phyloP scores from a whole-genome alignment of 2,888 invertebrate genomes.

The Melieria omissa region DNA sequence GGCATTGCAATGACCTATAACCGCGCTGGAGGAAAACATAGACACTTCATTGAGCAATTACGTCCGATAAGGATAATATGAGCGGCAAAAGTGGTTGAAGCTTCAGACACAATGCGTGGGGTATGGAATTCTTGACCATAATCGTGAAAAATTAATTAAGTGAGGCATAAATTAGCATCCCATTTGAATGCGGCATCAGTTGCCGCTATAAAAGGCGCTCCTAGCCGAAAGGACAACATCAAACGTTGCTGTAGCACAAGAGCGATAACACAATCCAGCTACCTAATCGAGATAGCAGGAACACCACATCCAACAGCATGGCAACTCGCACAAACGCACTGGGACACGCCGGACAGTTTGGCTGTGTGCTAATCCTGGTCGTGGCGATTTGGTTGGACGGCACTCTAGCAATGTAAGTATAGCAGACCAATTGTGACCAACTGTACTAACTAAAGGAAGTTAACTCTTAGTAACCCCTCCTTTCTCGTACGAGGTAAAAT shows the following conservation, averaged over 20 bases:
- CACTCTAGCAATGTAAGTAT: slow-evolving; percentile 6
- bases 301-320: no score
- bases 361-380: background rate
- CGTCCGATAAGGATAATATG: background rate
- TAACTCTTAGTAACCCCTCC: no score
- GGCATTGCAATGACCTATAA: no score
- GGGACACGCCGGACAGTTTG: background rate
- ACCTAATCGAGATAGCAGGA: background rate
- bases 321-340: no score
- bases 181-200: slow-evolving; percentile 3
- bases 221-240: slow-evolving; percentile 4
- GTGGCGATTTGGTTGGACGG: background rate
- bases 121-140: background rate
- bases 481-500: no score
- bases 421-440: background rate
- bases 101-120: background rate
- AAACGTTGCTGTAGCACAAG: slow-evolving; percentile 7
- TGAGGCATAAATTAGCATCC: slow-evolving; percentile 27
- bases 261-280: background rate
- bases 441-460: no score
- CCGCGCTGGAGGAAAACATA: background rate
- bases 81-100: no score
- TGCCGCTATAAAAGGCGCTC: slow-evolving; percentile 30
- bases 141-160: slow-evolving; percentile 27
- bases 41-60: slow-evolving; percentile 5